These are phyloP conservation scores for Dipodomys stephensi DNA, from an alignment of 2,113 vertebrate genomes.

Conservation along the genomic window DNA sequence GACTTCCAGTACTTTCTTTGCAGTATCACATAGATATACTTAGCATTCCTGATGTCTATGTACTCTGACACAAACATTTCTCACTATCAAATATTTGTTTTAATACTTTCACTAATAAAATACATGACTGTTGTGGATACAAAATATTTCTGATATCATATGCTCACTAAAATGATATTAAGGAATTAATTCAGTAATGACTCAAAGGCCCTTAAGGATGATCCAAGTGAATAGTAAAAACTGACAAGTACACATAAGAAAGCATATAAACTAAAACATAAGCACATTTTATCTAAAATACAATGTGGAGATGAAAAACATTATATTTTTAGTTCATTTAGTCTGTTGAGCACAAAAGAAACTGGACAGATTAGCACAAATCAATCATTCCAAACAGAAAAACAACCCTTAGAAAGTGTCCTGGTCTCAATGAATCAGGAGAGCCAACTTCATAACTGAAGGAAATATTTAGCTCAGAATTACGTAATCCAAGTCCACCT, in stretches of 20 bases:
- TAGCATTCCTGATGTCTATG: background rate
- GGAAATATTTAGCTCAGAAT: conserved; percentile 30
- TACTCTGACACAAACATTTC: background rate
- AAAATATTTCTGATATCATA: conserved; percentile 23
- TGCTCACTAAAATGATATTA: conserved; percentile 49
- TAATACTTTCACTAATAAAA: background rate
- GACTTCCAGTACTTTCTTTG: background rate
- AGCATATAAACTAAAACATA: background rate
- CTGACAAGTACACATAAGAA: background rate
- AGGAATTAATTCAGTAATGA: conserved; percentile 2
- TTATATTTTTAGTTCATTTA: background rate
- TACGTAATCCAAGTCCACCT: conserved; percentile 34
- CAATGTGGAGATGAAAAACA: background rate
- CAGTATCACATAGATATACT: background rate
- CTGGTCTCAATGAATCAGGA: conserved; percentile 40
- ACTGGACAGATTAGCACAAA: background rate
- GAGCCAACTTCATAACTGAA: conserved; percentile 22
- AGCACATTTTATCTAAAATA: conserved; percentile 46
- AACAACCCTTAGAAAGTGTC: background rate
- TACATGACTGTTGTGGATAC: background rate
- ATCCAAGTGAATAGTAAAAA: conserved; percentile 21
- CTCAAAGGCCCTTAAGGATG: conserved; percentile 1
- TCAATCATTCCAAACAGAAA: conserved; percentile 50
- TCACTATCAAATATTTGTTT: background rate
- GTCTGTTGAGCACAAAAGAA: conserved; percentile 11